These are phyloP conservation scores for Muricea muricata DNA, from an alignment of 92 coral and sea anemone genomes.

Conservation along the genomic window DNA sequence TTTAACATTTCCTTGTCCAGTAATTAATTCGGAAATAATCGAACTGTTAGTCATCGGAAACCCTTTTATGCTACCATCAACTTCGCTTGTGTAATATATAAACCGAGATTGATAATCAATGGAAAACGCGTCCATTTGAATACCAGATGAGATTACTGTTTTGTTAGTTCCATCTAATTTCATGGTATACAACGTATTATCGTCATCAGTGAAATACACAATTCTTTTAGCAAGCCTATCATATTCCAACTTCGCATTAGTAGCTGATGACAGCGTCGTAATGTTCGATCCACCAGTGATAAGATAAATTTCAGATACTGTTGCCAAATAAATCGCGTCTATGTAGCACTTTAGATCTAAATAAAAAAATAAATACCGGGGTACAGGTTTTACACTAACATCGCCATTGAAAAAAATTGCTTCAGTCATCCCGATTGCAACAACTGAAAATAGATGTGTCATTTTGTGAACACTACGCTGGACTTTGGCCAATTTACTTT, in stretches of 20 bases:
- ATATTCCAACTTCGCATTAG: conserved; percentile 36
- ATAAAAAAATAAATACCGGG: not conserved
- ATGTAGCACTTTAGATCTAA: conserved; percentile 28
- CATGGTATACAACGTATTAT: not conserved
- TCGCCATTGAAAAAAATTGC: too few relatives aligned
- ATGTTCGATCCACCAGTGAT: not conserved
- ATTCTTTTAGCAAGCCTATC: not conserved
- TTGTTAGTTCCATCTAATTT: not conserved
- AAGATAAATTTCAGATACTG: not conserved
- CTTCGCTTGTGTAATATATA: not conserved
- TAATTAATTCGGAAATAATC: not conserved
- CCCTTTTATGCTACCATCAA: not conserved
- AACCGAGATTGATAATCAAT: conserved; percentile 5
- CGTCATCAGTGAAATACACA: not conserved
- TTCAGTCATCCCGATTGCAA: too few relatives aligned
- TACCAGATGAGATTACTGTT: not conserved
- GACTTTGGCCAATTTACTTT: too few relatives aligned
- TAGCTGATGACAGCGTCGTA: not conserved
- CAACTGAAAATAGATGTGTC: too few relatives aligned
- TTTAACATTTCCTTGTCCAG: not conserved
- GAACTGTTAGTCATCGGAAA: conserved; percentile 1
- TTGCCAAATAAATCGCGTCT: conserved; percentile 1
- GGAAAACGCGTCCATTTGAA: not conserved
- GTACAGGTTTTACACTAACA: too few relatives aligned
- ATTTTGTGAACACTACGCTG: too few relatives aligned